These are phyloP conservation scores for Philereme vetulata DNA, from an alignment of 2,888 invertebrate species.

Conservation along the genomic window DNA sequence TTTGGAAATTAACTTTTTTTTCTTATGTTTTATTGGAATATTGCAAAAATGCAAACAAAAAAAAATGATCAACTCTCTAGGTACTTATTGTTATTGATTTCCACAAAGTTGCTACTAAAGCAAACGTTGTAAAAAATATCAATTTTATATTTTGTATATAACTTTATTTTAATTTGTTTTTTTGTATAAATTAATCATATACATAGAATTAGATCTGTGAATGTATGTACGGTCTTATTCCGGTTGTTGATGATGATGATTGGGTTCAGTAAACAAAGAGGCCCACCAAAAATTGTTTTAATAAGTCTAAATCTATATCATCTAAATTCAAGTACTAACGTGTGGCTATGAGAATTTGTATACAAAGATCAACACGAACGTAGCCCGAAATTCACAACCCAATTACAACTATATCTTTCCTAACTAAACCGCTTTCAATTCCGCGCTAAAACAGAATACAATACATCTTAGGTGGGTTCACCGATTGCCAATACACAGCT, in stretches of 20 bases:
- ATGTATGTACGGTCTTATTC: slow-evolving; percentile 43
- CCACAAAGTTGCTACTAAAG: slow-evolving; percentile 43
- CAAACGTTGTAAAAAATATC: slow-evolving; percentile 57
- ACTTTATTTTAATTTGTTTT: slow-evolving; percentile 75
- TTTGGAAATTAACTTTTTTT: slow-evolving; percentile 35
- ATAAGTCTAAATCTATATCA: slow-evolving; percentile 45
- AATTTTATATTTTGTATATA: slow-evolving; percentile 78
- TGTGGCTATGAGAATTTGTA: slow-evolving; percentile 48
- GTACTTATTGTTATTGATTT: slow-evolving; percentile 74
- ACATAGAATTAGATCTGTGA: slow-evolving; percentile 73
- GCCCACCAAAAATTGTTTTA: slow-evolving; percentile 57
- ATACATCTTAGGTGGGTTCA: background rate
- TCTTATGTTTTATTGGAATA: slow-evolving; percentile 21
- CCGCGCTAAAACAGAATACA: background rate
- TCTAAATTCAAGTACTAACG: slow-evolving; percentile 43
- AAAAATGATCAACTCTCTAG: slow-evolving; percentile 49
- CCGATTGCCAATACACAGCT: background rate
- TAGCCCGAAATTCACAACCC: slow-evolving; percentile 24
- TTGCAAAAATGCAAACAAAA: slow-evolving; percentile 36
- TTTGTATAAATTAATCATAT: slow-evolving; percentile 77
- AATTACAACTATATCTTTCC: background rate
- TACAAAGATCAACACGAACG: slow-evolving; percentile 39
- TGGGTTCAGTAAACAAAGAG: slow-evolving; percentile 48
- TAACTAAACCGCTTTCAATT: background rate
- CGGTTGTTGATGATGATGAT: slow-evolving; percentile 31